These are phyloP conservation scores for Saguinus midas DNA, from an alignment of 2,113 vertebrate species.

Conservation along the genomic window DNA sequence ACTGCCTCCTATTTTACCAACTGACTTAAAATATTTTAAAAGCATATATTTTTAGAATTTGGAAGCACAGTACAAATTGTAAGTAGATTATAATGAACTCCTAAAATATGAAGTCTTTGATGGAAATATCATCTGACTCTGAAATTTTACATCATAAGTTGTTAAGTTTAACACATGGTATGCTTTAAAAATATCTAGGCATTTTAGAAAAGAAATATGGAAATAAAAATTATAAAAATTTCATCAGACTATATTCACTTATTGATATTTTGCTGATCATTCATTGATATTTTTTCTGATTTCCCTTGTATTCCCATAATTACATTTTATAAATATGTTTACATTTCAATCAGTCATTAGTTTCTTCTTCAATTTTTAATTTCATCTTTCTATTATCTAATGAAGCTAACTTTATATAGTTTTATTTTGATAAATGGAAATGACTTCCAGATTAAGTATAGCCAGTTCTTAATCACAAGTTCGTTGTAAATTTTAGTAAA, in stretches of 20 bases:
- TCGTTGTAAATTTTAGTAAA: background rate
- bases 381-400: background rate
- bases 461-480: background rate
- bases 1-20: background rate
- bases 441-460: background rate
- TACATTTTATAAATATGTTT: background rate
- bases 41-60: slow-evolving; percentile 23
- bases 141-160: background rate
- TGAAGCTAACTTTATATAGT: background rate
- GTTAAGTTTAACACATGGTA: background rate
- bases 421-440: slow-evolving; percentile 32
- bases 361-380: background rate
- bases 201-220: background rate
- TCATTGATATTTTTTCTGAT: slow-evolving; percentile 26
- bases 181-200: background rate
- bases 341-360: background rate
- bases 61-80: slow-evolving; percentile 47
- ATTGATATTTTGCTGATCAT: background rate
- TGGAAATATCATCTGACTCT: slow-evolving; percentile 50
- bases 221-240: slow-evolving; percentile 32
- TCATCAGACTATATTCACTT: slow-evolving; percentile 4
- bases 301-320: background rate
- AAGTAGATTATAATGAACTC: slow-evolving; percentile 17
- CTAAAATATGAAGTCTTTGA: slow-evolving; percentile 43
- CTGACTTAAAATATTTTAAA: slow-evolving; percentile 32